Base-by-base conservation (phyloP, 2,113 vertebrate genomes). In the Zosterops pallidus region DNA sequence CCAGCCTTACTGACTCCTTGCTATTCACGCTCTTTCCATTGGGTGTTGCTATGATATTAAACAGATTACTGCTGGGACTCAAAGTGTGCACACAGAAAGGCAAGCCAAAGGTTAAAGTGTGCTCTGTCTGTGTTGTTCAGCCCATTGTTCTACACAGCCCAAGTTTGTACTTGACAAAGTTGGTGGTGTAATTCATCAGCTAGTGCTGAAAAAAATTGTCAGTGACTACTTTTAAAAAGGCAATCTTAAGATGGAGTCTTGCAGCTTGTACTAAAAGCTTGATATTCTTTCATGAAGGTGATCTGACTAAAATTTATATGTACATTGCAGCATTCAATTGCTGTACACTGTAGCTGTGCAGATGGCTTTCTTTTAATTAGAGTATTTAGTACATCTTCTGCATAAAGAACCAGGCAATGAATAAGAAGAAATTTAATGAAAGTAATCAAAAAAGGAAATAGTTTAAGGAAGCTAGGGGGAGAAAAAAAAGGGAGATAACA, bases 1-100 rank as follows among this genome's bases (percentile, higher is more conserved):
- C 14, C 76, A 65, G 29, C 23, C 59, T 49, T 80, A 91, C 29
- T 14, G 26, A 77, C 49, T 88, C 71, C 87, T 92, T 98, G 98
- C 95, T 97, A 96, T 98, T 97, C 96, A 97, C 90, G 53, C 20
- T 92, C 78, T 80, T 96, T 97, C 97, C 97, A 98, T 96, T 88
- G 96, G 97, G 96, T 98, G 96, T 88, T 97, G 97, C 97, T 97
- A 92, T 96, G 86, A 95, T 97, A 97, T 98, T 97, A 94, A 97
- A 96, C 53, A 96, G 96, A 85, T 96, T 95, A 74, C 60, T 83
- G 15, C 56, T 85, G 49, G 46, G 87, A 85, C 23, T 65, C 86
- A 80, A 44, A 68, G 39, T 53, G 69, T 44, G 49, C 63, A 65
- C 18, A 90, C 44, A 84, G 55, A 80, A 96, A 95, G 56, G 35